Conservation (phyloP, 2,888 invertebrate species). For the Rutpela maculata region DNA sequence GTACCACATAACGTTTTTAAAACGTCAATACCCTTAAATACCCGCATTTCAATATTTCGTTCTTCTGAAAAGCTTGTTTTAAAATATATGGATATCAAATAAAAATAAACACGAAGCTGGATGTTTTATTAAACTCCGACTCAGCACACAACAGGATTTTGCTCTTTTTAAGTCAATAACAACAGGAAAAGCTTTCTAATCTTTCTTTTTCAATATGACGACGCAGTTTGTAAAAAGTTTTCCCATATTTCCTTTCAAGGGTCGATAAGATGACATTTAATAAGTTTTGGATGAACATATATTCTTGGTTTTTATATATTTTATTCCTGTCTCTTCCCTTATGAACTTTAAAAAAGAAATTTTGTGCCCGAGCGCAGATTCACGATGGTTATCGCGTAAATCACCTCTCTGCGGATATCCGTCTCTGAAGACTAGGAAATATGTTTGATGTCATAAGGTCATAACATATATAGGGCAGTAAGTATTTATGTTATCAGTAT, state of each 20-base stretch:
- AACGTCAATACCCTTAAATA: no score
- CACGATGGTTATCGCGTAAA: no score
- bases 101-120: not conserved
- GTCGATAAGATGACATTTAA: slow-evolving; percentile 17
- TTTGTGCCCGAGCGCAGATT: not conserved
- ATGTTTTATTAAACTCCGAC: not conserved
- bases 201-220: slow-evolving; percentile 5
- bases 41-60: no score
- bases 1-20: no score
- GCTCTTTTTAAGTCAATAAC: slow-evolving; percentile 10
- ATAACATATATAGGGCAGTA: no score
- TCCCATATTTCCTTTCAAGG: slow-evolving; percentile 5
- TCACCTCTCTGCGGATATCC: no score
- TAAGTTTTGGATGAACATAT: slow-evolving; percentile 5
- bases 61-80: not conserved
- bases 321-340: not conserved
- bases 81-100: not conserved
- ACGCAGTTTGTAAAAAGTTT: slow-evolving; percentile 9
- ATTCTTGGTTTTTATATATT: not conserved
- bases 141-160: not conserved
- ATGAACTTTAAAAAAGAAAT: not conserved
- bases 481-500: no score
- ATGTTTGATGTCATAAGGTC: no score
- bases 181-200: slow-evolving; percentile 16
- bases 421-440: no score